Percentiles rank a stretch among this genome's conserved stretches.
Conservation (phyloP, 1,140 invertebrate species). For the Eriosoma lanigerum region DNA sequence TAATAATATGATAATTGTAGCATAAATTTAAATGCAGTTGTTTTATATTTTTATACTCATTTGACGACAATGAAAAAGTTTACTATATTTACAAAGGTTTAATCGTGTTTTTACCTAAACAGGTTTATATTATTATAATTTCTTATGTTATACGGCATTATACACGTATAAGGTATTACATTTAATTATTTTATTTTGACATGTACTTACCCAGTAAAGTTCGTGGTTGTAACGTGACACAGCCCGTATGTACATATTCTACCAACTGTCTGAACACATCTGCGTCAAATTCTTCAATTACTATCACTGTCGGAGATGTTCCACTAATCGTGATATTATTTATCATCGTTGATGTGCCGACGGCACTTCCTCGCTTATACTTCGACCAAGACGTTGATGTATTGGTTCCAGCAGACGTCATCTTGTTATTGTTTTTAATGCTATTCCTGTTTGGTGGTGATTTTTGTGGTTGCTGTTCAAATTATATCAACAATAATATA, state of each 20-base stretch:
- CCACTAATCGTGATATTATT: not conserved
- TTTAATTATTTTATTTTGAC: not conserved
- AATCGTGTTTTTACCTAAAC: too few relatives aligned
- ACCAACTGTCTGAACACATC: constrained; percentile 95
- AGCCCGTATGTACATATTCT: constrained; percentile 92
- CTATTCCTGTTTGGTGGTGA: constrained; percentile 8
- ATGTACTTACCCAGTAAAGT: constrained; percentile 76
- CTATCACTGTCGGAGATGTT: constrained; percentile 60
- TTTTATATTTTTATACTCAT: too few relatives aligned
- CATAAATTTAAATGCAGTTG: too few relatives aligned
- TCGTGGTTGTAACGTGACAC: constrained; percentile 87
- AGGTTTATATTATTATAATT: too few relatives aligned
- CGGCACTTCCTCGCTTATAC: constrained; percentile 36
- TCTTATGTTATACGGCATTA: too few relatives aligned
- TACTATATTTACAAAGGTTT: too few relatives aligned
- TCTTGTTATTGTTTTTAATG: constrained; percentile 12
- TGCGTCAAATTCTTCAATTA: constrained; percentile 93
- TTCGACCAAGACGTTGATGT: constrained; percentile 35
- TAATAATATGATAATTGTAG: too few relatives aligned
- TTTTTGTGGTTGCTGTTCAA: constrained; percentile 26
- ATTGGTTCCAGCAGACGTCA: constrained; percentile 9
- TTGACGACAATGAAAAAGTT: too few relatives aligned
- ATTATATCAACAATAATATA: constrained; percentile 1
- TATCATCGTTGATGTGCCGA: not conserved
- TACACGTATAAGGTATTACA: not conserved